Base-by-base conservation (phyloP, 1,140 invertebrate genomes). In the Plodia interpunctella region DNA sequence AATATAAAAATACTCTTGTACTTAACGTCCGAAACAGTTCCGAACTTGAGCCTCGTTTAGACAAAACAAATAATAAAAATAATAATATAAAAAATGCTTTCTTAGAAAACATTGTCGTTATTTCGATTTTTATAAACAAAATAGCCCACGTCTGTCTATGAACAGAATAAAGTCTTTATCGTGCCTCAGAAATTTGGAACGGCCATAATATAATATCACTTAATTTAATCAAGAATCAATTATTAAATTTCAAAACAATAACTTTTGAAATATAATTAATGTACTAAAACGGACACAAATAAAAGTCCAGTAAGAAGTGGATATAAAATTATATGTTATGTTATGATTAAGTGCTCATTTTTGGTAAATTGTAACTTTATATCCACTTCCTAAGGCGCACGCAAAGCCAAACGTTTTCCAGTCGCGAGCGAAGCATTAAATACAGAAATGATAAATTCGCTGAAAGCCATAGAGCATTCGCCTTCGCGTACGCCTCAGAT, bases 401-500 rank as follows among this genome's bases (percentile, higher is more conserved):
- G 71, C 69, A 75, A 76, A 80, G 70, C 65, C 60, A 74, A 80
- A 76, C 64, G 71, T 54, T 62, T 63, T 71, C 64, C 70, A 63
- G 62, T 66, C 56, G 74, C 76, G 3, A 20, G 9, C 49, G 49
- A 51, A 51, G 20, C 71, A 62, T 32, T 15, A 15, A 15, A 15
- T 15, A 65, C 60, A 51, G n/a, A 51, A 62, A 67, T 59, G 55
- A 55, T 62, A 63, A 57, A 44, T 60, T 70, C 68, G 66, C 63
- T 57, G 20, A 11, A 49, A 59, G 68, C 66, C 55, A 62, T 66
- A 70, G 60, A 70, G 55, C 66, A 77, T 72, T 76, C 65, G 62
- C 70, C 65, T 76, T 76, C 59, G 72, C 74, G 80, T 76, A 77
- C 74, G 78, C 76, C 74, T 60, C 50, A n/a, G 32, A 61, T 50